A percentile compares a stretch with the other conserved stretches of the same genome.
phyloP scores from a whole-genome alignment of 2,113 vertebrate species.

The Carlito syrichta region DNA sequence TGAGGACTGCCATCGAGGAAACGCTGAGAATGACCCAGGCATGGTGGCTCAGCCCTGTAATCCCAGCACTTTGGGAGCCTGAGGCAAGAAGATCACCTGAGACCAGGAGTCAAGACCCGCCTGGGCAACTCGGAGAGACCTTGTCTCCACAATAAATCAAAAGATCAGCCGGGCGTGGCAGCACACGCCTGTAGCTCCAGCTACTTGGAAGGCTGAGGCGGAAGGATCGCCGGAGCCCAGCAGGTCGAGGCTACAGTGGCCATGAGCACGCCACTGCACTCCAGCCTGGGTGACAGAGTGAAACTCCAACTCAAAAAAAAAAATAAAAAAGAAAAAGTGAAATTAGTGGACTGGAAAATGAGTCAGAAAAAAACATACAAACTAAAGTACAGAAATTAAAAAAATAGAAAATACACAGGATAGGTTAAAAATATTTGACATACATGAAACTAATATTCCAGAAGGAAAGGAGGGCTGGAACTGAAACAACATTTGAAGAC shows the following conservation, averaged over 20 bases:
- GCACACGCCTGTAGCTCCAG: not conserved
- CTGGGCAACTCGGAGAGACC: too few relatives aligned
- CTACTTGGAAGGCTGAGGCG: not conserved
- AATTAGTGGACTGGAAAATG: not conserved
- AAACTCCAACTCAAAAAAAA: not conserved
- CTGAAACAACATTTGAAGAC: not conserved
- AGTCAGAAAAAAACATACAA: not conserved
- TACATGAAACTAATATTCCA: not conserved
- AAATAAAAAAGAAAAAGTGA: not conserved
- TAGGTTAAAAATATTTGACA: not conserved
- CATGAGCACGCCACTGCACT: too few relatives aligned
- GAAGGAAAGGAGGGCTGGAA: not conserved
- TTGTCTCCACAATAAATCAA: too few relatives aligned
- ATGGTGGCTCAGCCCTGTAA: too few relatives aligned
- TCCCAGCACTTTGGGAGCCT: too few relatives aligned
- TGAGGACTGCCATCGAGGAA: too few relatives aligned
- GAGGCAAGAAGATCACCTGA: too few relatives aligned
- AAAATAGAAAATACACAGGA: not conserved
- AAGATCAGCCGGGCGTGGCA: not conserved
- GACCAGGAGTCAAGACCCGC: too few relatives aligned
- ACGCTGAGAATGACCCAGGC: too few relatives aligned
- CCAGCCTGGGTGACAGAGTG: not conserved
- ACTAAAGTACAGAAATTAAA: not conserved
- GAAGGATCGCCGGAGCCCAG: not conserved
- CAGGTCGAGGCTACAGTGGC: too few relatives aligned